Evolutionary conservation across 2,888 invertebrate genomes (phyloP), one percentile per base, ranked within the genome.

Genomic region (Melanophora roralis): DNA sequence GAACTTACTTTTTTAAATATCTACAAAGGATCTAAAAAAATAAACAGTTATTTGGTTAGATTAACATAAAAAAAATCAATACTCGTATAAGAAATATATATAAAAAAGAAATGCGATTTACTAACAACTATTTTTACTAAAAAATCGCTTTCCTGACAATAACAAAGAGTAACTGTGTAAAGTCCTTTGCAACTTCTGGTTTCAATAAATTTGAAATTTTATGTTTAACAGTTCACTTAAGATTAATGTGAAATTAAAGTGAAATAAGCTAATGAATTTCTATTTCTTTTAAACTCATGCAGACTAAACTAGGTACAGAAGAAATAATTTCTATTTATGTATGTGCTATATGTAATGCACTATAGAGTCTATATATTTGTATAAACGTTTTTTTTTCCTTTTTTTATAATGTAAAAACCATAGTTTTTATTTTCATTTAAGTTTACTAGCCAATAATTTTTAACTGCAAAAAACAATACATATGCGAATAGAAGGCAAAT

Each of bases 401-500:
- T 60, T 14, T 14, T 27, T 27, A 5, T 27, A 5, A 6, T 6
- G 3, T 53, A n/a, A 64, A 19, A 38, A 51, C 40, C 14, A 38
- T 47, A 53, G 60, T 55, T 55, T 19, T 62, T 53, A 45, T 49
- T 55, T 65, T 64, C 47, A 57, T 65, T 65, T 47, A 47, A 73
- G 65, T 67, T 57, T 34, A 64, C 57, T 57, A 51, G 47, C 75
- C 64, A 65, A 79, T 71, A 75, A 60, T 69, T 75, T 71, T 71
- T 47, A 71, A 62, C 19, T 27, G 38, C 67, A 78, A 62, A 45
- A 27, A 72, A 55, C 64, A 74, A 49, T 67, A 32, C 60, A 60
- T 27, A 27, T 36, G 19, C 51, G 1, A 47, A 23, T n/a, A 71
- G 47, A 27, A 71, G 64, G n/a, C 7, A 57, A 64, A 36, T 27